A percentile compares a stretch with the other conserved stretches of the same genome.
Conservation (phyloP, 2,797 vertebrate genomes). For the Sebastes reedi region DNA sequence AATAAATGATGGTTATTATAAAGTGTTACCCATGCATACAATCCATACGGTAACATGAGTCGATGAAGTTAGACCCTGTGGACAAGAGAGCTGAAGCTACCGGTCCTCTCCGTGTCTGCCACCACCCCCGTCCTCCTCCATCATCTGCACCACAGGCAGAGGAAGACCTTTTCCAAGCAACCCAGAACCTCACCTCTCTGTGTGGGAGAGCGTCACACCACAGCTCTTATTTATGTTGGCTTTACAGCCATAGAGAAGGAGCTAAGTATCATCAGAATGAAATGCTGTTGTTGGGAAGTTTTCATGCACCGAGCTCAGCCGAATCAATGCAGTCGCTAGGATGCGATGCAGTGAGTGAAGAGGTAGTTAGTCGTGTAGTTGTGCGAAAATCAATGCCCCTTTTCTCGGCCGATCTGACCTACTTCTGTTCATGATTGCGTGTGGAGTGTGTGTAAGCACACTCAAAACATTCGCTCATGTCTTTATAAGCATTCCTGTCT, state of each 20-base stretch:
- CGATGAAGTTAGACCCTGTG: background rate
- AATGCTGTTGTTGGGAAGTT: background rate
- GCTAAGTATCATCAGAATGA: slow-evolving; percentile 2
- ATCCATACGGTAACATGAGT: background rate
- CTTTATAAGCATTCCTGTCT: slow-evolving; percentile 2
- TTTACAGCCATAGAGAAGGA: background rate
- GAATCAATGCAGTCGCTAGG: slow-evolving; percentile 1
- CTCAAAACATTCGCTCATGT: background rate
- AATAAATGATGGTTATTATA: too few relatives aligned
- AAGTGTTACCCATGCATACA: background rate
- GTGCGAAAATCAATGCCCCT: slow-evolving; percentile 31
- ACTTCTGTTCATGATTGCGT: slow-evolving; percentile 15
- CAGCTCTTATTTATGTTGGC: slow-evolving; percentile 17
- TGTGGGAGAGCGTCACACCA: slow-evolving; percentile 7
- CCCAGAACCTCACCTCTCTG: background rate
- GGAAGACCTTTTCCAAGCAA: slow-evolving; percentile 28
- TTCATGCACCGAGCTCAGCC: background rate
- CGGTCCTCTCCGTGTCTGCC: background rate
- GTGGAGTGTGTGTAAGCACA: background rate
- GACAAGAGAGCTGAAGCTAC: background rate
- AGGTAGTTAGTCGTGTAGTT: slow-evolving; percentile 1
- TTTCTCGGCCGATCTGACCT: slow-evolving; percentile 16
- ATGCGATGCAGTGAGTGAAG: slow-evolving; percentile 4
- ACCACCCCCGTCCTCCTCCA: slow-evolving; percentile 5
- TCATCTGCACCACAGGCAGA: slow-evolving; percentile 34